Evolutionary conservation across 2,888 invertebrate species (phyloP), one percentile per base, ranked within the genome.

Genomic region (Arrhopalites spinosus): DNA sequence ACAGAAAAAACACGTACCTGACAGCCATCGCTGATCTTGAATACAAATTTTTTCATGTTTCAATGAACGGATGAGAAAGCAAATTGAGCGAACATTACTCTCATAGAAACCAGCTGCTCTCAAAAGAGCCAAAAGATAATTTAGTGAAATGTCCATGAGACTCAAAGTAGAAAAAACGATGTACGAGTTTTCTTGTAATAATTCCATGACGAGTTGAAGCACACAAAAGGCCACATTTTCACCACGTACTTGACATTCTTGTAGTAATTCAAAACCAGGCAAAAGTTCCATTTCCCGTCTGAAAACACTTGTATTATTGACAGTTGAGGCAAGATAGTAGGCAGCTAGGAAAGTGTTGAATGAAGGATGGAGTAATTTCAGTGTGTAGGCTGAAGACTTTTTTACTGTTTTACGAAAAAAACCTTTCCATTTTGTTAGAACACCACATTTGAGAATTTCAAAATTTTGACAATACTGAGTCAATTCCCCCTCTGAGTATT

Each of bases 291-390:
- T 84, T 83, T 89, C 89, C 15, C 87, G 85, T 25, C 87, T 85
- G 5, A 88, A 84, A 20, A 88, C 86, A 67, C 87, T 87, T 0
- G 88, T 86, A 78, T 88, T 86, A 80, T 87, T 87, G 5, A 87
- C 87, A 5, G 88, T 85, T 0, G 88, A 88, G 0, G 88, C 86
- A n/a, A 88, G 85, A 82, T 88, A 88, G 81, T 88, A 88, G 0
- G 88, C 88, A 0, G 88, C 87, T n/a, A 88, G 84, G 81, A 87
- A 88, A 80, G 88, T 88, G 20, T 87, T 86, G 78, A 88, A 86
- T 0, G 87, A 86, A 67, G 87, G 85, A 82, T 88, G 88, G 50
- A 88, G 85, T 0, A 88, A 87, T 15, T 87, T 86, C 83, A 83
- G 81, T 73, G 80, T 80, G 43, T 71, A 30, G 25, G 61, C 50